phyloP scores from a whole-genome alignment of 2,888 invertebrate genomes.

The Smittia sp. region DNA sequence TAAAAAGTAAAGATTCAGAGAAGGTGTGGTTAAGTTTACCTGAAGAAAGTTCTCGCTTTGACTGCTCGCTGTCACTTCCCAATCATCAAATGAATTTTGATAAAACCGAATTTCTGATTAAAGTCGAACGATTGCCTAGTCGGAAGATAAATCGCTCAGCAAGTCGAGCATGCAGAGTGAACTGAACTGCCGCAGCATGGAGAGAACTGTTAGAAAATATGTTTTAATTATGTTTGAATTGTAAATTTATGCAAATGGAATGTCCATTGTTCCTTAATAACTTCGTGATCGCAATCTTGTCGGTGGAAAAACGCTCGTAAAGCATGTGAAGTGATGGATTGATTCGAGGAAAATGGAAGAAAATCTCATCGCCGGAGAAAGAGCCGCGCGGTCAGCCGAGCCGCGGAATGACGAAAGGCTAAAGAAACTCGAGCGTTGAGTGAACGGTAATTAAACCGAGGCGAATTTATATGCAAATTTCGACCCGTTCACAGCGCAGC shows the following conservation, averaged over 20 bases:
- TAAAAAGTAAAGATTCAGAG: neutral
- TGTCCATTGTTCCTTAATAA: neutral
- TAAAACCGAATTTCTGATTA: no score
- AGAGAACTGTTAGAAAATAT: constrained; percentile 27
- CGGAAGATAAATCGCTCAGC: neutral
- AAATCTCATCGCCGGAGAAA: neutral
- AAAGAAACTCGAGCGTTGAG: constrained; percentile 1
- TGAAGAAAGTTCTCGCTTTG: neutral
- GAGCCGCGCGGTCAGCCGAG: neutral
- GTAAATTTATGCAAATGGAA: constrained; percentile 26
- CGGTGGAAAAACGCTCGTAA: neutral
- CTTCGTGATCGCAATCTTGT: neutral
- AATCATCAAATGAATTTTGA: no score
- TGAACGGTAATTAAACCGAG: constrained; percentile 14
- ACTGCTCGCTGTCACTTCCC: no score
- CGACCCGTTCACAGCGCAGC: neutral
- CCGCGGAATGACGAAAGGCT: neutral
- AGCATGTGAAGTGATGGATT: constrained; percentile 7
- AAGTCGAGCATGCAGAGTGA: neutral
- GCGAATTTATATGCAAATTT: constrained; percentile 36
- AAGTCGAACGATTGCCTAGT: neutral
- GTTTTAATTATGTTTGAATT: constrained; percentile 26
- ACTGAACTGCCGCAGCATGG: neutral
- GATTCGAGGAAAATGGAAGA: neutral
- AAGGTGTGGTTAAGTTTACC: constrained; percentile 5